phyloP scores from a whole-genome alignment of 1,140 invertebrate species.

The Drosophila elegans region DNA sequence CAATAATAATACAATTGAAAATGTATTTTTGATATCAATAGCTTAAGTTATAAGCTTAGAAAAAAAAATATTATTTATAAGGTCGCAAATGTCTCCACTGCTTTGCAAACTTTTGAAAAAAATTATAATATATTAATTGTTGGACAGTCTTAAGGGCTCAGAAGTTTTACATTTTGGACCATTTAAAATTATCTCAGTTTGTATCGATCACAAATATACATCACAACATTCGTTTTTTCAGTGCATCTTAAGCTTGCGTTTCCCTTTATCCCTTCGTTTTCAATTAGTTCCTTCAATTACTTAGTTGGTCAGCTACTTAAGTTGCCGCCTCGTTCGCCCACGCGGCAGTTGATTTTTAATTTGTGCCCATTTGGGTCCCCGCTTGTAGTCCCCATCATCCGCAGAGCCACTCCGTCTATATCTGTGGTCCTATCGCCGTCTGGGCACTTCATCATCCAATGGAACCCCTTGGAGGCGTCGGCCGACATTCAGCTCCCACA shows the following conservation, averaged over 20 bases:
- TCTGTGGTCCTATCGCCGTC: slow-evolving; percentile 30
- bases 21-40: too few relatives aligned
- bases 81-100: too few relatives aligned
- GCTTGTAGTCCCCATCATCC: background rate
- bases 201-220: too few relatives aligned
- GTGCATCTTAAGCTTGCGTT: background rate
- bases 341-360: slow-evolving; percentile 53
- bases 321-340: slow-evolving; percentile 16
- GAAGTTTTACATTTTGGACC: too few relatives aligned
- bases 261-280: slow-evolving; percentile 22
- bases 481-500: slow-evolving; percentile 27
- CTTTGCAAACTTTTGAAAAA: too few relatives aligned
- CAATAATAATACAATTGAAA: too few relatives aligned
- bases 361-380: slow-evolving; percentile 18
- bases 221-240: background rate
- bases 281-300: slow-evolving; percentile 51
- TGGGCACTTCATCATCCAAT: slow-evolving; percentile 44
- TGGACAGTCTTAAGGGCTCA: too few relatives aligned
- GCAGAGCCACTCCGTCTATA: background rate
- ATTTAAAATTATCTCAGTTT: too few relatives aligned
- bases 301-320: slow-evolving; percentile 53
- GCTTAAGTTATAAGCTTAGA: too few relatives aligned
- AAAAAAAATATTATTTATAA: too few relatives aligned
- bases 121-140: too few relatives aligned
- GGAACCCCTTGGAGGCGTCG: slow-evolving; percentile 23